Percentiles rank a stretch among this genome's conserved stretches.
phyloP scores from a whole-genome alignment of 2,113 vertebrate species.

The Pogona vitticeps region DNA sequence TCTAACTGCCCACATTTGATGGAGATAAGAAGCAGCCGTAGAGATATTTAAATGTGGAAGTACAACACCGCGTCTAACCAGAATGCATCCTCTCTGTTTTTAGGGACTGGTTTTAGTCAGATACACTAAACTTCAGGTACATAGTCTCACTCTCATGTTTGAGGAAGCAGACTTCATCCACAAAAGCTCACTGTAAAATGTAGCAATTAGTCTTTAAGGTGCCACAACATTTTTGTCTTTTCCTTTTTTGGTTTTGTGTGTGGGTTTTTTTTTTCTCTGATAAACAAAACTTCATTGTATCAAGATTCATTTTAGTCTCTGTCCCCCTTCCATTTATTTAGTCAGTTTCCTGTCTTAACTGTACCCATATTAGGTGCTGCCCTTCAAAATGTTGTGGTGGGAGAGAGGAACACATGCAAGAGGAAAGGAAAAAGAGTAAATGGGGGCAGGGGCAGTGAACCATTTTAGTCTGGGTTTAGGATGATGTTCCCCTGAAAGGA shows the following conservation, averaged over 20 bases:
- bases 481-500: neutral
- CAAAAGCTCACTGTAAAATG: no score
- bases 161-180: no score
- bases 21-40: neutral
- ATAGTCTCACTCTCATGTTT: no score
- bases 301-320: neutral
- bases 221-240: no score
- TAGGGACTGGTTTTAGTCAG: no score
- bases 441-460: neutral
- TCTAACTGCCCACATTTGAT: neutral
- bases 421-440: neutral
- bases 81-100: neutral
- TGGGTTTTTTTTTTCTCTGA: no score
- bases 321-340: neutral
- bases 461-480: no score
- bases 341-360: neutral
- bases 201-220: no score
- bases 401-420: no score
- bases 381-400: neutral
- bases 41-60: neutral
- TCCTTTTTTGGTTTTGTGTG: no score
- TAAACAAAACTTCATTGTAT: no score
- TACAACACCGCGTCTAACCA: neutral
- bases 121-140: neutral
- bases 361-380: no score